Evolutionary conservation across 92 coral and sea anemone genomes (phyloP), one percentile per base, ranked within the genome.

Genomic region (Isaurus tuberculatus): DNA sequence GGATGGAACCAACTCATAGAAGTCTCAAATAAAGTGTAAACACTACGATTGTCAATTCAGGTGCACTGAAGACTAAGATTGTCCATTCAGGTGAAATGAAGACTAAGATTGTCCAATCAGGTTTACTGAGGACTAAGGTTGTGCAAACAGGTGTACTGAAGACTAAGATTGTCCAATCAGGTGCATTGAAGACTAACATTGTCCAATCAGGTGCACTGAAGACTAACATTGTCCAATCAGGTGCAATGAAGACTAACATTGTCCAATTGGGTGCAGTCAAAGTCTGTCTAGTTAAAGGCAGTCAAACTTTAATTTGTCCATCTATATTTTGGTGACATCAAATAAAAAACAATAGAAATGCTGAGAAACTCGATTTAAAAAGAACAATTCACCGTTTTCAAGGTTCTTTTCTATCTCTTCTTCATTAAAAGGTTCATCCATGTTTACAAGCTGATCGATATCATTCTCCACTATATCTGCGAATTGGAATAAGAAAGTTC

Each of bases 361-460:
- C 26, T 19, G 7, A 55, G 23, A 8, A 55, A 55, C 63, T 55
- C n/a, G 5, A 55, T n/a, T 55, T 19, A 55, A 22, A 55, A n/a
- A 55, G 22, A 55, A 55, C 7, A 8, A n/a, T n/a, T 22, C 65
- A 68, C 85, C 73, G 65, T 10, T 28, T n/a, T 44, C 29, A 15
- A 19, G 60, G 65, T 86, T 91, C 69, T 92, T 91, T 66, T 90
- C 97, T 65, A 75, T 64, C 73, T 92, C 92, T 57, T 83, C 89
- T 29, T 74, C 92, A 72, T 83, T 91, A 64, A 73, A 91, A 22
- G 89, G 88, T 66, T 93, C 97, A 68, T 93, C 97, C 19, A 80
- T 67, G 63, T 88, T 88, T 28, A 86, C 44, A 36, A 60, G 26
- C 16, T 86, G 80, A n/a, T 89, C 88, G 30, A 60, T 70, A 25